phyloP scores from a whole-genome alignment of 1,140 invertebrate species.

The Colletes latitarsis region DNA sequence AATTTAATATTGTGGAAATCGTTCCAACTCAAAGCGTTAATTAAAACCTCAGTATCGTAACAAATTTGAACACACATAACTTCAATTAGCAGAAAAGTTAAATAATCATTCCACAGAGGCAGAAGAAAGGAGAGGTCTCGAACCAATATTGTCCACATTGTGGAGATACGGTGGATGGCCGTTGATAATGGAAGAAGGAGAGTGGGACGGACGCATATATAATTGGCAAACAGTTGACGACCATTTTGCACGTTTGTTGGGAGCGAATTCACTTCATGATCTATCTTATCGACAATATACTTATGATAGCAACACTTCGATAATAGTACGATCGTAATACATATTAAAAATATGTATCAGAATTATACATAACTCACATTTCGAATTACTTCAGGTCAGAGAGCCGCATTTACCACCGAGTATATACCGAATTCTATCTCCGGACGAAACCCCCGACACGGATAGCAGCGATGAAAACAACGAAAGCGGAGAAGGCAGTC shows the following conservation, averaged over 20 bases:
- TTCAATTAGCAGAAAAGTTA: too few species aligned
- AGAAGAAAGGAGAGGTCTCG: constrained; percentile 46
- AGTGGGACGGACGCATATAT: constrained; percentile 57
- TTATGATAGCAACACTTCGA: not conserved
- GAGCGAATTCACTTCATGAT: constrained; percentile 51
- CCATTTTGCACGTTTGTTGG: constrained; percentile 54
- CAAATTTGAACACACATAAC: too few species aligned
- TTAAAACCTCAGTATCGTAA: too few species aligned
- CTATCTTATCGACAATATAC: not conserved
- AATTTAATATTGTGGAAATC: too few species aligned
- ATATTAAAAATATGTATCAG: not conserved
- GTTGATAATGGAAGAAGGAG: constrained; percentile 59
- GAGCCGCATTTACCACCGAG: constrained; percentile 20
- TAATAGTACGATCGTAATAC: not conserved
- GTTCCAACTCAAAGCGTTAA: too few species aligned
- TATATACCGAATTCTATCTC: not conserved
- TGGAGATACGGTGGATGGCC: constrained; percentile 67
- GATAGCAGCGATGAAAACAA: constrained; percentile 49
- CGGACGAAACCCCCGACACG: too few species aligned
- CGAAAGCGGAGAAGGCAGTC: constrained; percentile 46
- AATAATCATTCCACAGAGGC: constrained; percentile 27
- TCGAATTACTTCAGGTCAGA: constrained; percentile 7
- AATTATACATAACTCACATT: too few species aligned
- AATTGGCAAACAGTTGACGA: constrained; percentile 67
- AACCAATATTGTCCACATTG: constrained; percentile 52